Base-by-base conservation (phyloP, 2,888 invertebrate species). In the Dyspetes luteomarginatus region DNA sequence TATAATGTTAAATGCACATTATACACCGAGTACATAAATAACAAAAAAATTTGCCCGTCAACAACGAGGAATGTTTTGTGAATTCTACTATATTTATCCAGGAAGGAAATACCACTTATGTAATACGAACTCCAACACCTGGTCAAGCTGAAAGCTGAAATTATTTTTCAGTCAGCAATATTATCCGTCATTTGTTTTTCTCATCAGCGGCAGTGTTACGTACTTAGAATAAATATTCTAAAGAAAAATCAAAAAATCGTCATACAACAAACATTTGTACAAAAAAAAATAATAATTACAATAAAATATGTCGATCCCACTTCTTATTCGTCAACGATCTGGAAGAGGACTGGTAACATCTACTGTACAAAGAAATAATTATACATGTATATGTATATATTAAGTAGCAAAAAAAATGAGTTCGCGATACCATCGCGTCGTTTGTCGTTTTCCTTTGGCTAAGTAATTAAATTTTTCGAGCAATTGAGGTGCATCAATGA, bases 11-110 rank as follows among this genome's bases (percentile, higher is more conserved):
- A 71, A 64, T 73, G 50, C 74, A 69, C 36, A 41, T 17, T 36
- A 12, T 48, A 60, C 60, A 24, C 41, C 48, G 24, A 41, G 43
- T 71, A 64, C 64, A 56, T 28, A 22, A 56, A 50, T n/a, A n/a
- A n/a, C n/a, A 64, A 50, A 12, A 36, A 7, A 12, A 36, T 36
- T 36, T 56, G 26, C 50, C 45, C 36, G 17, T 78, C 52, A 41
- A 17, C 9, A 36, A 64, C 36, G 41, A 68, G 79, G 79, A 79
- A 79, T 79, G 79, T 79, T 75, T 69, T 30, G 50, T 75, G 68
- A 78, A 62, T 73, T 68, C 52, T 73, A 62, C 58, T 36, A 36
- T 36, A 7, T 12, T 30, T 48, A 26, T 60, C n/a, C 15, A n/a
- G 17, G 7, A 26, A 60, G 17, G 15, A 19, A 58, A 28, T 58